Percentiles rank a stretch among this genome's conserved stretches.
Evolutionary conservation across 2,888 invertebrate species (phyloP).

Genomic region (Eilema sororculum): DNA sequence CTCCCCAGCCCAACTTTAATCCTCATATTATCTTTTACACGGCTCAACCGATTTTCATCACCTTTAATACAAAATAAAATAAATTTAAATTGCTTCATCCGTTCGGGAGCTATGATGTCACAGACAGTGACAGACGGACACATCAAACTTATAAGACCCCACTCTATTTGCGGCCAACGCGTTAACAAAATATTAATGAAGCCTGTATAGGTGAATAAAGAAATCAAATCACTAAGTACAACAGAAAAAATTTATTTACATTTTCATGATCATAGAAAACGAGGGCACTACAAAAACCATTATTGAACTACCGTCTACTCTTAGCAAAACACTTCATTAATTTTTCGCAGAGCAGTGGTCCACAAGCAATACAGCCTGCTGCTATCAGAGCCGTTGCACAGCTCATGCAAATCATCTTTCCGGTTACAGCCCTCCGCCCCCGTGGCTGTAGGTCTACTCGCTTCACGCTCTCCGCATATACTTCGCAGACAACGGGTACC

Average conservation of each 20-base stretch:
- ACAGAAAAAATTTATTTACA: constrained; percentile 29
- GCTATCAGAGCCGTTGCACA: constrained; percentile 58
- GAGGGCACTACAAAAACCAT: constrained; percentile 5
- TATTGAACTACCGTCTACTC: constrained; percentile 44
- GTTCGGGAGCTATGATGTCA: no score
- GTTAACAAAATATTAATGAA: neutral
- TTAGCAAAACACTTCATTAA: constrained; percentile 55
- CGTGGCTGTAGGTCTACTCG: neutral
- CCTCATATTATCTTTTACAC: no score
- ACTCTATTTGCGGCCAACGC: no score
- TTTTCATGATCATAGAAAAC: neutral
- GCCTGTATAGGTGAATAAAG: neutral
- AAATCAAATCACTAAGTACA: neutral
- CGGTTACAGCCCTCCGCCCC: neutral
- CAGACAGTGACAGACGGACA: no score
- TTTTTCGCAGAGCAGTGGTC: constrained; percentile 62
- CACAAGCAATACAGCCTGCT: constrained; percentile 56
- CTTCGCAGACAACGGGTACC: constrained; percentile 3
- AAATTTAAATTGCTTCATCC: no score
- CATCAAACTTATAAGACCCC: no score
- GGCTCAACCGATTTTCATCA: no score
- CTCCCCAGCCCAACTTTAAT: no score
- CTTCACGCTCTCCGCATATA: neutral
- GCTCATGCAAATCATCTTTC: constrained; percentile 64
- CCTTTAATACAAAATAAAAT: no score